Evolutionary conservation across 2,888 invertebrate genomes (phyloP).

Genomic region (Axea sp.): DNA sequence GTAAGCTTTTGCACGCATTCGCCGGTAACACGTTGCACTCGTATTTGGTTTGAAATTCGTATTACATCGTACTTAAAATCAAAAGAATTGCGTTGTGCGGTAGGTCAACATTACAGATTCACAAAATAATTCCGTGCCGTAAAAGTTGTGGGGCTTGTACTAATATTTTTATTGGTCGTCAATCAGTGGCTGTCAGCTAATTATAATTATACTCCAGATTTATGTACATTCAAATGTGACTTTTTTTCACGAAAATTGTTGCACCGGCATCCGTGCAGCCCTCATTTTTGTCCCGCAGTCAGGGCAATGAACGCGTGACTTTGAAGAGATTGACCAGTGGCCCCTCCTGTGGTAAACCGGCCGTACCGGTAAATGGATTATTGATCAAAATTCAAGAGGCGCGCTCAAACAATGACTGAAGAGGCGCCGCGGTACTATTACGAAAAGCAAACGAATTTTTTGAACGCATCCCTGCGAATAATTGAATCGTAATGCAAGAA

Average conservation of each 20-base stretch:
- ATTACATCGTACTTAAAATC: too few species aligned
- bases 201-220: constrained; percentile 29
- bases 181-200: constrained; percentile 24
- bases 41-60: too few species aligned
- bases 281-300: constrained; percentile 31
- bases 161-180: constrained; percentile 12
- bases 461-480: constrained; percentile 18
- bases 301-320: constrained; percentile 61
- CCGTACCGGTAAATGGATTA: constrained; percentile 62
- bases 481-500: constrained; percentile 25
- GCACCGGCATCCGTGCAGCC: constrained; percentile 1
- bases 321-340: constrained; percentile 63
- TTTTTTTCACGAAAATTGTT: constrained; percentile 10
- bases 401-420: constrained; percentile 58
- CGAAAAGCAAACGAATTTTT: constrained; percentile 48
- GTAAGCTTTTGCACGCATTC: too few species aligned
- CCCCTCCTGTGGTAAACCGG: constrained; percentile 60
- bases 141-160: background rate
- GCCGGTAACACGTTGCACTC: too few species aligned
- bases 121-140: too few species aligned
- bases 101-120: too few species aligned
- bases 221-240: background rate
- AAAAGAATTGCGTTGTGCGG: too few species aligned
- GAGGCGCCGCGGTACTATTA: constrained; percentile 51
- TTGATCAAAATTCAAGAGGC: constrained; percentile 62